Conservation (phyloP, 2,113 vertebrate genomes). For the Apodemus sylvaticus region DNA sequence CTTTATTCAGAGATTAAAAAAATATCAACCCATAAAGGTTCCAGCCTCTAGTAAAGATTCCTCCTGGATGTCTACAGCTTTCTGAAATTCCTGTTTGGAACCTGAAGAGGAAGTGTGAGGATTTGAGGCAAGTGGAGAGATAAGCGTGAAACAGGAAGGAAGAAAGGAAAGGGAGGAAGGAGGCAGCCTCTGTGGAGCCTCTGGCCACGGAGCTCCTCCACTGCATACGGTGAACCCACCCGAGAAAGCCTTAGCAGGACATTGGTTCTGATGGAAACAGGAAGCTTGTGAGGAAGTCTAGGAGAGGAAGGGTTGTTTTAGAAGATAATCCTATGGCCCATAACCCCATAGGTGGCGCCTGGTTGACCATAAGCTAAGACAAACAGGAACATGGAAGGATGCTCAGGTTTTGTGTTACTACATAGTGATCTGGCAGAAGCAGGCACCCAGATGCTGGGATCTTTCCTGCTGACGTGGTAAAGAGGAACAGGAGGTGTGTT, state of each 20-base stretch:
- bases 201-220: not conserved
- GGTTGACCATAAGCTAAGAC: not conserved
- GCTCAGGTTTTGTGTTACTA: not conserved
- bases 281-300: not conserved
- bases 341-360: not conserved
- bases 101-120: constrained; percentile 9
- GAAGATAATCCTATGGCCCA: constrained; percentile 58
- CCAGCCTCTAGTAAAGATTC: not conserved
- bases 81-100: constrained; percentile 38
- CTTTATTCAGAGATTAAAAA: not conserved
- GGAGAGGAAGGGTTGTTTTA: constrained; percentile 52
- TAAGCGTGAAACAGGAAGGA: constrained; percentile 50
- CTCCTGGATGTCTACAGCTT: not conserved
- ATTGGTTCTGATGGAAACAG: constrained; percentile 50
- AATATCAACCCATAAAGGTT: too few species aligned
- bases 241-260: not conserved
- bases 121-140: constrained; percentile 24
- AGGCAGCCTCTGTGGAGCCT: not conserved
- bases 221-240: fast-evolving
- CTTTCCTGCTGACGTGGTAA: not conserved
- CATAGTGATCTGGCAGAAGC: fast-evolving
- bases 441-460: not conserved
- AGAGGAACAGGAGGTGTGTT: not conserved
- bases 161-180: constrained; percentile 26
- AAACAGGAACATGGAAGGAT: constrained; percentile 22